Evolutionary conservation across 2,888 invertebrate species (phyloP), one percentile per base, ranked within the genome.

Genomic region (Melanostoma scalare): DNA sequence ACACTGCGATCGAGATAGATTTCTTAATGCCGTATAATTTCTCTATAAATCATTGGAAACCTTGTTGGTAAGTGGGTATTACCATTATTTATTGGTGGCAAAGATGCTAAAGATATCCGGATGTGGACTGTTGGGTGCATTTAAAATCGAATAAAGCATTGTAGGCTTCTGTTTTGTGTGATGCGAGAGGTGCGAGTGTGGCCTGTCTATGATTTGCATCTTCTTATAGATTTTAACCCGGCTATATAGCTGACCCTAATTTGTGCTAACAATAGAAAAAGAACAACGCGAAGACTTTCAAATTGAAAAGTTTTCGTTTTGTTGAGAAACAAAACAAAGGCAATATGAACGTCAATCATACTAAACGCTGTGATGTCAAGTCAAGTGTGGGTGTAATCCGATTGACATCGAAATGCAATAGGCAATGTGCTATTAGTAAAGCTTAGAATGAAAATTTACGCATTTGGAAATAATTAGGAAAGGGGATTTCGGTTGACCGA

Each of bases 1-100:
- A 74, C 84, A 67, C 63, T 50, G 60, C 79, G 84, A 84, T 84
- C 84, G 79, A 84, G 84, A 79, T 78, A 84, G 79, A 84, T 84
- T 63, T 63, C 84, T 84, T 84, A 84, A 84, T 84, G 84, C 78
- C 79, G 84, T 71, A 84, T 84, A 84, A 84, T 84, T 84, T 79
- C 74, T 53, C 74, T 61, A 84, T 84, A 84, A 84, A 79, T 84
- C 84, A 84, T 84, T 44, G 79, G 71, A 75, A 61, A 84, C 79
- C 84, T 84, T 55, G 84, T 79, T 84, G 63, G 79, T 84, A 84
- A 84, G 84, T 84, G 84, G 84, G 84, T 84, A 84, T 84, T 84
- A 84, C 79, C 74, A 84, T 84, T 84, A 84, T 84, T 84, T 84
- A 84, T 84, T 78, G 74, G 61, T 79, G 79, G 84, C 79, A 79